Conservation (phyloP, 2,113 vertebrate genomes). For the pig (Sus scrofa) region T2T-Sscrofa CM000818.6:67552001-67552500, state of each 20-base stretch:
- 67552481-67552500: conserved; percentile 29
- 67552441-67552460: conserved; percentile 33
- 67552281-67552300: not conserved
- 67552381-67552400: not conserved
- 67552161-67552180: not conserved
- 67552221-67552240: not conserved
- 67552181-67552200: not conserved
- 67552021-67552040: not conserved
- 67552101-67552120: not conserved
- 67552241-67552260: not conserved
- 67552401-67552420: not conserved
- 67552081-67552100: not conserved
- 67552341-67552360: conserved; percentile 9
- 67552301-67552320: conserved; percentile 28
- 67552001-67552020: not conserved
- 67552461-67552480: conserved; percentile 9
- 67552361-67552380: not conserved
- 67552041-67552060: not conserved
- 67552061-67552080: conserved; percentile 38
- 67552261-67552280: conserved; percentile 10
- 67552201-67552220: not conserved
- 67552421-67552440: not conserved
- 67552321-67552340: not conserved
- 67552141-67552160: not conserved
- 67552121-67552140: conserved; percentile 45